Evolutionary conservation across 2,888 invertebrate species (phyloP), one percentile per base, ranked within the genome.

Genomic region (Neria commutata): DNA sequence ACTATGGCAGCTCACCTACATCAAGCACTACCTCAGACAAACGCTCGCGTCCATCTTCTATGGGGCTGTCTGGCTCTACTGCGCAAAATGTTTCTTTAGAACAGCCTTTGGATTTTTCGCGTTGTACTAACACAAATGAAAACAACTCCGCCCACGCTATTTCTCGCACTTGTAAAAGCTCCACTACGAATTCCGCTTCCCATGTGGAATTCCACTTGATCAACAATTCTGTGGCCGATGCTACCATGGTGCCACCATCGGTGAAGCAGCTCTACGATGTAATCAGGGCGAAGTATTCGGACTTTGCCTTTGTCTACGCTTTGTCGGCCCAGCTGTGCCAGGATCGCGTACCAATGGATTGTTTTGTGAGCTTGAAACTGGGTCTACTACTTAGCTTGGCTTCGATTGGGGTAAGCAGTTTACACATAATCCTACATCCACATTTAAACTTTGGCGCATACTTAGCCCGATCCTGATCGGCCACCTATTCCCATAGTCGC

Each of bases 341-440:
- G 54, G 72, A 79, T 3, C 65, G 74, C 3, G 76, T 79, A 34
- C 84, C 84, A 3, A 78, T 79, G 71, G 77, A 80, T 49, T 79
- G 80, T 33, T 83, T 78, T 67, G 77, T 82, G 0, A 78, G 80
- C 58, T 67, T 84, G 0, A 84, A 84, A 69, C 76, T 83, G 65
- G 77, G 78, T 6, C 65, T 84, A 11, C 67, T 84, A 17, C 70
- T 81, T 3, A 84, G 83, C 60, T 70, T 84, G 21, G 81, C 76
- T 11, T 83, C 83, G 37, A 70, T 80, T 25, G 79, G 78, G 65
- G 81, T 81, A 71, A 72, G 62, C 62, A 29, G 14, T n/a, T n/a
- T n/a, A n/a, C n/a, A n/a, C n/a, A n/a, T n/a, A n/a, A n/a, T 58
- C n/a, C n/a, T 48, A 8, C 14, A 16, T 26, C 2, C 33, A 19